Evolutionary conservation across 1,140 invertebrate genomes (phyloP), one percentile per base, ranked within the genome.

Genomic region (Lucilia cuprina): DNA sequence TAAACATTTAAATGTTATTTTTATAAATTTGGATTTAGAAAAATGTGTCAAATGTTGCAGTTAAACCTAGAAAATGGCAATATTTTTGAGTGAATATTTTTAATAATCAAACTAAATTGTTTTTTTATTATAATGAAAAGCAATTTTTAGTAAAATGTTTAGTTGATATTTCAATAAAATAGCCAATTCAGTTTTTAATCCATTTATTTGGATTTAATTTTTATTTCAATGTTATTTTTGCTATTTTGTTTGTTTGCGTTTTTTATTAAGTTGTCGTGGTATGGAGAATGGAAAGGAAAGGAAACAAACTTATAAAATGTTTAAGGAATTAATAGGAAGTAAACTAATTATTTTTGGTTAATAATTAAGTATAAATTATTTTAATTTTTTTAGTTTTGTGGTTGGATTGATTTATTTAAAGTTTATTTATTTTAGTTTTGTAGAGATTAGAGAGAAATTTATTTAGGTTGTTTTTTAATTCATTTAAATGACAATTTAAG

Each of bases 401-500:
- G n/a, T 55, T 41, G 13, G 30, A 35, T 83, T 82, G 80, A 70
- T 82, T 82, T 55, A 14, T 80, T 50, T 82, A 47, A 47, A 19
- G 17, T 55, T 82, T 47, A 50, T 55, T 82, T 47, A 50, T 82
- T 41, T 41, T 41, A 41, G 35, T 82, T 49, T 82, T 50, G 80
- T 82, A 49, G 35, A 50, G 80, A 35, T 83, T 30, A 83, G 82
- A 83, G 47, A 55, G 21, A 34, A 47, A 50, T 65, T 82, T 78
- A 78, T 78, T 78, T 78, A 78, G 34, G 75, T 78, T 78, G 34
- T 78, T 19, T 77, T 41, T 41, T 78, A 47, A 47, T 35, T 77
- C 49, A 21, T 50, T 47, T 49, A 70, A 70, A 25, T 80, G 77
- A 80, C 41, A 80, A 13, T 41, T 35, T n/a, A 78, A 78, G 35